Base-by-base conservation (phyloP, 1,140 invertebrate genomes). In the Cyphomyrmex costatus region DNA sequence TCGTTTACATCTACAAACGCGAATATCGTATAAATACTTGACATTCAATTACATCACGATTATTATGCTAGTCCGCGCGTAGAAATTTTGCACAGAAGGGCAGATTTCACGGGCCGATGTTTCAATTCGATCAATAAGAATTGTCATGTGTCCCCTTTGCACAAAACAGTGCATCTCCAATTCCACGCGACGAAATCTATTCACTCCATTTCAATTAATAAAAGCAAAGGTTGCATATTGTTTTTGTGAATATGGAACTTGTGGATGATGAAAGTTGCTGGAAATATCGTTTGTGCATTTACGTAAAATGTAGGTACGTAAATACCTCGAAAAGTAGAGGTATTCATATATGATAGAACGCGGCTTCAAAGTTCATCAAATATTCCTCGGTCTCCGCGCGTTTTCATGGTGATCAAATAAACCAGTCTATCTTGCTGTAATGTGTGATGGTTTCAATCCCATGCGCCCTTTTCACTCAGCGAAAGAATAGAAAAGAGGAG, bases 381-480 rank as follows among this genome's bases (percentile, higher is more conserved):
- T 60, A 83, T 74, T 60, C 19, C 53, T 7, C 42, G 27, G 60
- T 21, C 70, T 68, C 24, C 1, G 51, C 16, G 12, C 21, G 12
- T 36, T 73, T 66, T 24, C 71, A n/a, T 16, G 19, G 10, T n/a
- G 49, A 76, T 68, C 77, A 88, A 86, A 88, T 58, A 74, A 36
- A 33, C 21, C 46, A 16, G 33, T 30, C 16, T 78, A 21, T 65
- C 16, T 65, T 65, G 21, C 24, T 42, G 6, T 85, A 63, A 83
- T n/a, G 42, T 66, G 71, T n/a, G 3, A 74, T 19, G 49, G 27
- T 63, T 19, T n/a, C 27, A 16, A 24, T 7, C 24, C 16, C 8
- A 6, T 8, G 3, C 24, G 16, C 7, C 7, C 7, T 51, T 19
- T 27, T 36, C 16, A 24, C 5, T 0, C 36, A 1, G 2, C 1